A percentile compares a stretch with the other conserved stretches of the same genome.
These are phyloP conservation scores for Oryzias javanicus DNA, from an alignment of 2,113 vertebrate species.

Conservation along the genomic window DNA sequence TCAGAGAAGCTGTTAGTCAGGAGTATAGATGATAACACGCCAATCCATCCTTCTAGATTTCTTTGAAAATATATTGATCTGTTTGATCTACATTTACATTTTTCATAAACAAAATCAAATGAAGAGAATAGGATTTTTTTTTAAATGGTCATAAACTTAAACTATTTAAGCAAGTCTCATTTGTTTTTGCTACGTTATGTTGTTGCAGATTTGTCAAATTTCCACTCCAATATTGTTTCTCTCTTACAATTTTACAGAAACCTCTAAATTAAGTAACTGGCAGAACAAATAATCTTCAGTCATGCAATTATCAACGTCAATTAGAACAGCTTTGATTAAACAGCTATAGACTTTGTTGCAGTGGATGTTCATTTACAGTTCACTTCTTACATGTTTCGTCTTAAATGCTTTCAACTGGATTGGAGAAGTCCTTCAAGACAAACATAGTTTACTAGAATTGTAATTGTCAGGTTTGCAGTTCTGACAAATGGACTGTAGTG, in stretches of 20 bases:
- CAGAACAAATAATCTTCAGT: not conserved
- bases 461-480: no score
- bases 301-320: not conserved
- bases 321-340: not conserved
- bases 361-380: not conserved
- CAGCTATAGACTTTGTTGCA: not conserved
- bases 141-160: not conserved
- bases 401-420: not conserved
- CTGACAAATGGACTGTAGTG: not conserved
- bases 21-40: conserved; percentile 18
- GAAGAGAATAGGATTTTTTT: not conserved
- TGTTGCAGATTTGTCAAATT: no score
- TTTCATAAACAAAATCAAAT: not conserved
- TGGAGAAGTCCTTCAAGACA: not conserved
- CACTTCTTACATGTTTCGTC: not conserved
- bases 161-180: no score
- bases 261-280: not conserved
- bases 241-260: not conserved
- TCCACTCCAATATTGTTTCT: no score
- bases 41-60: conserved; percentile 14
- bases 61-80: conserved; percentile 14
- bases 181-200: no score
- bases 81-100: not conserved
- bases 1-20: conserved; percentile 38
- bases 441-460: not conserved